These are phyloP conservation scores for Ophion slaviceki DNA, from an alignment of 2,888 invertebrate genomes.

Conservation along the genomic window DNA sequence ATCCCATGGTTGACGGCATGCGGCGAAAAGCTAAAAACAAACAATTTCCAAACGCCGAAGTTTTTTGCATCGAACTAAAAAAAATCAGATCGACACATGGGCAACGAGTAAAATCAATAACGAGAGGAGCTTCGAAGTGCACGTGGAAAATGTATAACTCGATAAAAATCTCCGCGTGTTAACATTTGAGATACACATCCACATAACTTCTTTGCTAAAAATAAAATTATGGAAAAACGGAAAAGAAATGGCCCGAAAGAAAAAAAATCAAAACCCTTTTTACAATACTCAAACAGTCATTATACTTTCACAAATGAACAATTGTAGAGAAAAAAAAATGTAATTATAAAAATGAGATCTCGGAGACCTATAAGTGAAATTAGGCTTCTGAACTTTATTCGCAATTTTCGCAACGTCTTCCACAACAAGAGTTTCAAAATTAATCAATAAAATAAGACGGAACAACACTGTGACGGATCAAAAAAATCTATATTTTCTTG, in stretches of 20 bases:
- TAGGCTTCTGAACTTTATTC: too few species aligned
- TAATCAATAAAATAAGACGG: too few species aligned
- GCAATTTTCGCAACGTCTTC: too few species aligned
- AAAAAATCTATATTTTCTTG: too few species aligned
- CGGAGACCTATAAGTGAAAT: too few species aligned
- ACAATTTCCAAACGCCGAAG: neutral
- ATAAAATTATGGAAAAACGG: neutral
- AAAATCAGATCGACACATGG: neutral
- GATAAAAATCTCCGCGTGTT: neutral
- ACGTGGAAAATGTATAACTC: neutral
- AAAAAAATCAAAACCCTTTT: neutral
- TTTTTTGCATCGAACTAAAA: neutral
- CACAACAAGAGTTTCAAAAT: too few species aligned
- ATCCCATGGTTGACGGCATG: neutral
- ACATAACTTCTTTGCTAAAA: neutral
- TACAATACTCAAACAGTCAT: neutral
- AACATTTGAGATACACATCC: neutral
- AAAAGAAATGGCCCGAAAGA: neutral
- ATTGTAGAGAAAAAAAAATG: neutral
- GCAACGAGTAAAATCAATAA: neutral
- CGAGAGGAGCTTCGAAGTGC: neutral
- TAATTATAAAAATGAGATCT: neutral
- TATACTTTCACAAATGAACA: neutral
- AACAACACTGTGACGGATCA: too few species aligned
- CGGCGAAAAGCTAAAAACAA: conserved; percentile 3